Evolutionary conservation across 2,888 invertebrate species (phyloP).

Genomic region (Chloromyia formosa): DNA sequence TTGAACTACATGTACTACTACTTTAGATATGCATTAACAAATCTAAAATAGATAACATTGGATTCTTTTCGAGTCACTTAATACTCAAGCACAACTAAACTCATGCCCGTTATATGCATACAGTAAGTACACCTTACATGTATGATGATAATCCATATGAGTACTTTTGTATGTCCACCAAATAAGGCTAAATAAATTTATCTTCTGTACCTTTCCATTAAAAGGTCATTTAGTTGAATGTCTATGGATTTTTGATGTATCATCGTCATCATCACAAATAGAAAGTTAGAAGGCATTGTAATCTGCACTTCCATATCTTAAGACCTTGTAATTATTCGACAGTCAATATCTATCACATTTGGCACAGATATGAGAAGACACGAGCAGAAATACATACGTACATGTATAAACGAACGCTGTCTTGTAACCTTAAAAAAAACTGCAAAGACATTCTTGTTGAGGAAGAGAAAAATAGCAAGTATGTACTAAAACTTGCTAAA

Average conservation of each 20-base stretch:
- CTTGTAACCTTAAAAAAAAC: too few species aligned
- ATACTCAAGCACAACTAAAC: too few species aligned
- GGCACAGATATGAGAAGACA: neutral
- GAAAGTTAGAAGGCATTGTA: slow-evolving; percentile 9
- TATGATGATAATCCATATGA: too few species aligned
- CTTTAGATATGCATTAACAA: too few species aligned
- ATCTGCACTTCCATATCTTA: neutral
- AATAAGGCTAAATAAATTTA: neutral
- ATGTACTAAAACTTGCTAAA: slow-evolving; percentile 6
- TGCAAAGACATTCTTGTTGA: neutral
- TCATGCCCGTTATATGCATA: too few species aligned
- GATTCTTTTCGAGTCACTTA: too few species aligned
- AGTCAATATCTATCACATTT: slow-evolving; percentile 2
- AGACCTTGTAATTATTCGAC: neutral
- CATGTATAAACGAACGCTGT: too few species aligned
- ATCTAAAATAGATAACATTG: too few species aligned
- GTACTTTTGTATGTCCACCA: too few species aligned
- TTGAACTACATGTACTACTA: too few species aligned
- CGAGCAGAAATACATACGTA: too few species aligned
- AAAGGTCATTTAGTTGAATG: slow-evolving; percentile 15
- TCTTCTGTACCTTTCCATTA: slow-evolving; percentile 7
- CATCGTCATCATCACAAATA: slow-evolving; percentile 1
- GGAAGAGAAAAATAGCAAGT: neutral
- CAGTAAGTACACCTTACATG: too few species aligned
- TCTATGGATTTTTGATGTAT: neutral